Base-by-base conservation (phyloP, 2,888 invertebrate genomes). In the Andrena praecox region DNA sequence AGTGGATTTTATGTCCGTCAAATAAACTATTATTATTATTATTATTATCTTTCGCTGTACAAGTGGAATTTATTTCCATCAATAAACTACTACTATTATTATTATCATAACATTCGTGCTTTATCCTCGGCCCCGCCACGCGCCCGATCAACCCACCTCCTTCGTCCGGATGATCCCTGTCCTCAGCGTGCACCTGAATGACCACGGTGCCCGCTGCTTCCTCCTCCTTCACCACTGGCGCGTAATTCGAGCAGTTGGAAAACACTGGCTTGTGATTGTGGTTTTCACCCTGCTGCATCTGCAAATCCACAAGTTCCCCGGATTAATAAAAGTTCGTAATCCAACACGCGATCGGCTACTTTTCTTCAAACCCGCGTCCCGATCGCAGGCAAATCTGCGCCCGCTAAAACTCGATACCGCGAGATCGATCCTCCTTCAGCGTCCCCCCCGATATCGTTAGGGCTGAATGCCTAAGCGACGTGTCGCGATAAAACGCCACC, bases 211-310 rank as follows among this genome's bases (percentile, higher is more conserved):
- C 97, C 52, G 96, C 94, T 0, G 95, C 95, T 92, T 97, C 96
- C 90, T 97, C 97, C 94, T 98, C 99, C 91, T 96, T 96, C 29
- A 98, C 97, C 35, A 95, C 95, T 0, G 97, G 98, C 90, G 96
- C 96, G 94, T 99, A 99, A 89, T 95, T 95, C 76, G 96, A 96
- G 94, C 99, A 99, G 89, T 97, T 96, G 59, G 96, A 96, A 94
- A 99, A 98, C 81, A 97, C 96, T 1, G 99, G 99, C 92, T 98
- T 98, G 93, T 98, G 97, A 94, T 97, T 98, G 94, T 98, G 94
- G 78, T 94, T 94, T 56, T 93, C 91, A 20, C 86, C 88, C 70
- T 89, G 88, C 64, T 87, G 88, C 63, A 82, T 79, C 82, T 91
- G 82, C 29, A 64, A 66, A 63, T 42, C 42, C 42, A 42, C 42